Conservation (phyloP, 2,888 invertebrate species). For the Dioctria rufipes region DNA sequence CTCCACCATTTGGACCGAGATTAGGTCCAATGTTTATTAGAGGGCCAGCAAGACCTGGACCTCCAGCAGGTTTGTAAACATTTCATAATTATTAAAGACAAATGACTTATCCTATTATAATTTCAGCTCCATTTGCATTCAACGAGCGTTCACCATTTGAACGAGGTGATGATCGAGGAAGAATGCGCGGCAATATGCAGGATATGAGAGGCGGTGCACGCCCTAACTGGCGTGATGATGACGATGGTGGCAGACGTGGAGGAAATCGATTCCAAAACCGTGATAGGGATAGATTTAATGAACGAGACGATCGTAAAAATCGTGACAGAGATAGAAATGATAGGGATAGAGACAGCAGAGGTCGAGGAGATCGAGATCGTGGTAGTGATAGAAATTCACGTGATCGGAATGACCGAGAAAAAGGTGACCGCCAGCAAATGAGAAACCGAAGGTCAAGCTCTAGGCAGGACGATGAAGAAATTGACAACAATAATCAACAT, state of each 20-base stretch:
- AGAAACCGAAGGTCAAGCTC: conserved; percentile 36
- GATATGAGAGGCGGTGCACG: conserved; percentile 62
- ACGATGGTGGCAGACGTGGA: conserved; percentile 61
- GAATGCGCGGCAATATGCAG: conserved; percentile 60
- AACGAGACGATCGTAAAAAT: conserved; percentile 64
- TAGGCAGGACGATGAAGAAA: conserved; percentile 60
- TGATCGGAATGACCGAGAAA: conserved; percentile 58
- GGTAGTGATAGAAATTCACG: conserved; percentile 57
- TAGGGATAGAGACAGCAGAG: conserved; percentile 39
- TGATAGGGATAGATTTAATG: conserved; percentile 66
- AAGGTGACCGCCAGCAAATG: conserved; percentile 56
- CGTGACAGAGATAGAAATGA: conserved; percentile 58
- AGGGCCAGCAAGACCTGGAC: conserved; percentile 61
- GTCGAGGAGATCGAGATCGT: conserved; percentile 61
- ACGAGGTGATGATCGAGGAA: conserved; percentile 61
- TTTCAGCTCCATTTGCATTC: conserved; percentile 56
- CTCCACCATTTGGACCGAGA: conserved; percentile 61
- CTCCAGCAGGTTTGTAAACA: conserved; percentile 55
- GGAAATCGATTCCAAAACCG: conserved; percentile 65
- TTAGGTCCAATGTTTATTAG: conserved; percentile 61
- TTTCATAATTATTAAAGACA: not conserved
- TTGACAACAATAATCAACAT: conserved; percentile 56
- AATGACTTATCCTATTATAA: not conserved
- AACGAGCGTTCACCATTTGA: conserved; percentile 61
- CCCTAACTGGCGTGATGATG: conserved; percentile 68